Evolutionary conservation across 2,888 invertebrate genomes (phyloP), one percentile per base, ranked within the genome.

Genomic region (Coleophora flavipennella): DNA sequence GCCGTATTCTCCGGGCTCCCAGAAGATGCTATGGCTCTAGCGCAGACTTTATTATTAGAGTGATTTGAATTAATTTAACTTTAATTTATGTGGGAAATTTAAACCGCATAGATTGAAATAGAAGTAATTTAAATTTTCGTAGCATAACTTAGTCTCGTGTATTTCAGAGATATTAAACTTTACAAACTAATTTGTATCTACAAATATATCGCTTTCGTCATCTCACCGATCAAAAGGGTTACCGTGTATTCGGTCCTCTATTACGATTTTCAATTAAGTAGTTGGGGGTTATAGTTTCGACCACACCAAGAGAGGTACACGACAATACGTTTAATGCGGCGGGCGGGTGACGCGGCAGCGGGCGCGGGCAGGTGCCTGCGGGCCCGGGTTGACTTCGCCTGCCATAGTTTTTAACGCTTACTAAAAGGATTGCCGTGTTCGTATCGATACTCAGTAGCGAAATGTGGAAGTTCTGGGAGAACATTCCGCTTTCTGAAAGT

Each of bases 341-440:
- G 41, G n/a, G n/a, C 39, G 28, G 37, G 41, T 41, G 41, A 34
- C 54, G 45, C 51, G 46, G 45, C 51, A 46, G 48, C 43, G 56
- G 49, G 51, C 49, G 49, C 53, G 52, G 59, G 51, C 56, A 55
- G 45, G 51, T 49, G 46, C 52, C 58, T 58, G 62, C 55, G 49
- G 43, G 47, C 64, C 59, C 59, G 66, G 57, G 59, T 67, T 77
- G 75, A 74, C 80, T 78, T 73, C 61, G 62, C 62, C 69, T 56
- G 59, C 55, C 56, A 50, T 69, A 79, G 74, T 79, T 80, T 72
- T 78, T 71, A 73, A 56, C 65, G 62, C 65, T 63, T 71, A 53
- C 76, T 83, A 80, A 83, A 83, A 83, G 83, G 83, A 77, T 80
- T 81, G 75, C 79, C 70, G 65, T 83, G 83, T 81, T 72, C 70